Conservation (phyloP, 1,140 invertebrate species). For the Wiebesia pumilae region DNA sequence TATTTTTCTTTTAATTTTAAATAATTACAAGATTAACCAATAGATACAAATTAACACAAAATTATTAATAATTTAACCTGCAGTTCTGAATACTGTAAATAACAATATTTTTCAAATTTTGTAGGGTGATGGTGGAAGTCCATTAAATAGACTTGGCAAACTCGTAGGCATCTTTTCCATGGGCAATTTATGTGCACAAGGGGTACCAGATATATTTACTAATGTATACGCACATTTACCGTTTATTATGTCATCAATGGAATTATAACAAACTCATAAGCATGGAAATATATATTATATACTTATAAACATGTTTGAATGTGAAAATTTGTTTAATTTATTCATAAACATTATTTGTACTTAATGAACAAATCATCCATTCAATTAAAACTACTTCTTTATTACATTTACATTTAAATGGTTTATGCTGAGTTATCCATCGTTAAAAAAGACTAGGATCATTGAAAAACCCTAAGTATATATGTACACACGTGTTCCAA, state of each 20-base stretch:
- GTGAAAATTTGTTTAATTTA: no score
- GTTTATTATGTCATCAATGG: not conserved
- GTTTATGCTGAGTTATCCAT: no score
- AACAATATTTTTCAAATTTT: not conserved
- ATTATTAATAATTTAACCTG: not conserved
- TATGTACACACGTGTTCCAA: no score
- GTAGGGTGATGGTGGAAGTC: conserved; percentile 14
- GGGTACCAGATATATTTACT: conserved; percentile 13
- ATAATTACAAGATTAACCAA: not conserved
- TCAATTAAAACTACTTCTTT: no score
- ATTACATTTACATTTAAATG: no score
- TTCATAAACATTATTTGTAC: no score
- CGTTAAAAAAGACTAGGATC: no score
- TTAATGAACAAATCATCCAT: no score
- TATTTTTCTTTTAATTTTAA: no score
- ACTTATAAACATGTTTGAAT: no score
- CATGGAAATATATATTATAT: not conserved
- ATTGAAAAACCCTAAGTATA: no score
- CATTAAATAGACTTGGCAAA: not conserved
- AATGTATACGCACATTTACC: conserved; percentile 13
- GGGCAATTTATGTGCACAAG: conserved; percentile 7
- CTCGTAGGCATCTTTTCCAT: not conserved
- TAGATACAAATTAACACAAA: not conserved
- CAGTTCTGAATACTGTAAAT: not conserved
- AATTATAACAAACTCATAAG: not conserved